phyloP scores from a whole-genome alignment of 2,888 invertebrate species.

The Drosophila kokeensis region DNA sequence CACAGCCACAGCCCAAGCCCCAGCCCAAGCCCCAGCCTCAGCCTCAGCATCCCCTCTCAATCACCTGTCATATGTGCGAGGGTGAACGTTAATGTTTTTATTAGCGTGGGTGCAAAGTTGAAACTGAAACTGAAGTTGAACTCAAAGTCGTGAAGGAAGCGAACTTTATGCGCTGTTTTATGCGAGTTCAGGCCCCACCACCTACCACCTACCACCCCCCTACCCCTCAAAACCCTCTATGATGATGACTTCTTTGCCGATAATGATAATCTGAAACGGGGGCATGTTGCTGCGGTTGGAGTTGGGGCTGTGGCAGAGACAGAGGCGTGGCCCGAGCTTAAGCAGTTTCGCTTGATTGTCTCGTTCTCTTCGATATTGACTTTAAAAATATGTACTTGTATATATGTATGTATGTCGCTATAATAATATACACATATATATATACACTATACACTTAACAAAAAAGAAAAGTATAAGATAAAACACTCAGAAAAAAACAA shows the following conservation, averaged over 20 bases:
- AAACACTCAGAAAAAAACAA: neutral
- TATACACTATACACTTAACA: neutral
- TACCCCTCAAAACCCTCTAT: neutral
- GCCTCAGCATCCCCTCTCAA: neutral
- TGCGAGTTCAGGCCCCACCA: conserved; percentile 27
- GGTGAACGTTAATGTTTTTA: conserved; percentile 68
- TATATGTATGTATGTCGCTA: neutral
- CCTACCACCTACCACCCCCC: neutral
- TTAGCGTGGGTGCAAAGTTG: conserved; percentile 55
- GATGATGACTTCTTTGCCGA: conserved; percentile 57
- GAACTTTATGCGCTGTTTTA: conserved; percentile 54
- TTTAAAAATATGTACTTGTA: conserved; percentile 39
- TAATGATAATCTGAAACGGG: conserved; percentile 55
- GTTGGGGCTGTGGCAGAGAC: conserved; percentile 36
- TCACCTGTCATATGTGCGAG: conserved; percentile 27
- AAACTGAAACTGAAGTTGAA: conserved; percentile 33
- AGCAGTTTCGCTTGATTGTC: conserved; percentile 60
- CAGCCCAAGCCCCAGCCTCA: neutral
- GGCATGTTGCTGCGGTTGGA: conserved; percentile 19
- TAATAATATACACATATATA: neutral
- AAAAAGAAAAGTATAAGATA: neutral
- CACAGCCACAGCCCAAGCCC: neutral
- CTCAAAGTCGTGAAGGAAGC: conserved; percentile 29
- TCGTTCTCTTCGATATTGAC: conserved; percentile 48
- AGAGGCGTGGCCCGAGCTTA: conserved; percentile 51